A percentile compares a stretch with the other conserved stretches of the same genome.
These are phyloP conservation scores for Ochotona princeps DNA, from an alignment of 2,113 vertebrate genomes.

Conservation along the genomic window DNA sequence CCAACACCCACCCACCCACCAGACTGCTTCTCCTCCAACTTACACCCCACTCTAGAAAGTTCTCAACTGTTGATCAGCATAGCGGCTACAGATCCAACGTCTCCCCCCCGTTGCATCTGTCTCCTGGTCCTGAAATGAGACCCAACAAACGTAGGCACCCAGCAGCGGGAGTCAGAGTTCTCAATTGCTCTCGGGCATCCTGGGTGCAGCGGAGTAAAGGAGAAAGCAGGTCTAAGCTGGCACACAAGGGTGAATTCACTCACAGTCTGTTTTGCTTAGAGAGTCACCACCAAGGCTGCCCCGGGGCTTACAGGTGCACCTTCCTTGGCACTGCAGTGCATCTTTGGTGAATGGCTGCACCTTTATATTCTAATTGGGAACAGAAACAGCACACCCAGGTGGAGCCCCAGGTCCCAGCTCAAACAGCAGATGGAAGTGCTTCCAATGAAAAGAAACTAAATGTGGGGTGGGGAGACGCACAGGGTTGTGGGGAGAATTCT, in stretches of 20 bases:
- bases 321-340: accelerated
- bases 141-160: neutral
- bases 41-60: neutral
- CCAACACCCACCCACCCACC: neutral
- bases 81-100: neutral
- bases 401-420: slow-evolving; percentile 54
- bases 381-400: slow-evolving; percentile 46
- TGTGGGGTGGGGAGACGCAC: neutral
- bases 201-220: neutral
- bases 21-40: neutral
- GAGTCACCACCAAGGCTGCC: accelerated
- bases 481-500: neutral
- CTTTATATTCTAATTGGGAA: slow-evolving; percentile 71
- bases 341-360: slow-evolving; percentile 61
- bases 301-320: neutral
- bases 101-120: neutral
- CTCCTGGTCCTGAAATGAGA: neutral
- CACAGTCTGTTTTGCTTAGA: no score
- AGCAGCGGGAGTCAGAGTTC: neutral
- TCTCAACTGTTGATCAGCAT: neutral
- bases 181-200: neutral
- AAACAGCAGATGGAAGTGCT: slow-evolving; percentile 58
- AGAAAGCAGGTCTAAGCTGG: neutral
- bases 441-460: neutral
- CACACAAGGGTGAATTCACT: no score